These are phyloP conservation scores for Heterodera filipjevi DNA, from an alignment of 2,888 invertebrate species.

Conservation along the genomic window DNA sequence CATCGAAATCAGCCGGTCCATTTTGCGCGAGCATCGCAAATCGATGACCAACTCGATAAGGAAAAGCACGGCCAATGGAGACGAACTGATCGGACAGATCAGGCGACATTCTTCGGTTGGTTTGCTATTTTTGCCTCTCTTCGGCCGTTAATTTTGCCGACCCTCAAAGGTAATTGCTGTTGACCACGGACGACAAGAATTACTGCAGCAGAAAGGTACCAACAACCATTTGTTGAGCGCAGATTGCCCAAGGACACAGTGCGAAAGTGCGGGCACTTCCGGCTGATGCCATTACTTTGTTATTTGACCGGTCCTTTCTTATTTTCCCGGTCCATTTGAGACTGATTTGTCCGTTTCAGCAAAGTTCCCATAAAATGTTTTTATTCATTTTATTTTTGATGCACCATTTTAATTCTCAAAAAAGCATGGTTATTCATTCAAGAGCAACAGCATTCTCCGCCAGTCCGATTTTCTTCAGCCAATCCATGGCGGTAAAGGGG, in stretches of 20 bases:
- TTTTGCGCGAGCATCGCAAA: slow-evolving; percentile 24
- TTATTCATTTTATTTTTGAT: too few species aligned
- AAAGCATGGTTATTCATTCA: background rate
- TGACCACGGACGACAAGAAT: slow-evolving; percentile 16
- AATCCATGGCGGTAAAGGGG: slow-evolving; percentile 44
- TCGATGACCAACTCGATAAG: slow-evolving; percentile 28
- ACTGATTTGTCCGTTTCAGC: too few species aligned
- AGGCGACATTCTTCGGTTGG: slow-evolving; percentile 29
- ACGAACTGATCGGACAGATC: slow-evolving; percentile 25
- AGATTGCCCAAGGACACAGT: slow-evolving; percentile 8
- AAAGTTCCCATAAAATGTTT: too few species aligned
- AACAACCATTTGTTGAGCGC: background rate
- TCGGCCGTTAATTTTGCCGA: background rate
- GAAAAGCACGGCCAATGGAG: slow-evolving; percentile 17
- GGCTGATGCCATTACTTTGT: background rate
- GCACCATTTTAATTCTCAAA: background rate
- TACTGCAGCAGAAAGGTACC: background rate
- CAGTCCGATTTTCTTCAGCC: slow-evolving; percentile 27
- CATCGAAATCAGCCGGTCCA: slow-evolving; percentile 24
- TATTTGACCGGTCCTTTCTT: background rate
- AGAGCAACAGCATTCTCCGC: slow-evolving; percentile 25
- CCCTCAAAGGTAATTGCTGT: slow-evolving; percentile 23
- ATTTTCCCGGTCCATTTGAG: too few species aligned
- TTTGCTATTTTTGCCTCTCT: background rate
- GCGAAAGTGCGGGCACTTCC: slow-evolving; percentile 19